These are phyloP conservation scores for Maniola jurtina DNA, from an alignment of 1,140 invertebrate species.

Conservation along the genomic window DNA sequence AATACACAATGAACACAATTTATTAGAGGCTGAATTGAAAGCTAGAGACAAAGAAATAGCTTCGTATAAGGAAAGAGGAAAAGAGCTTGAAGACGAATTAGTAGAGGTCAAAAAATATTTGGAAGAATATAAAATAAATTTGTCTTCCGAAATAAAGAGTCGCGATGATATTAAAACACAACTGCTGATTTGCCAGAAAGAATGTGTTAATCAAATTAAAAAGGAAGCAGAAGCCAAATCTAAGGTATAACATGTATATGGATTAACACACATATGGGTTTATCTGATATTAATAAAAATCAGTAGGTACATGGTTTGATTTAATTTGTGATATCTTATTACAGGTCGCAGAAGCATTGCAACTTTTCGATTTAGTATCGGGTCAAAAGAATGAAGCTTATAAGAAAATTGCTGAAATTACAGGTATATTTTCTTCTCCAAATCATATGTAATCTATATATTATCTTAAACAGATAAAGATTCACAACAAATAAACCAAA, in stretches of 20 bases:
- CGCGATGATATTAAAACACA: constrained; percentile 54
- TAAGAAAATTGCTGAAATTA: constrained; percentile 52
- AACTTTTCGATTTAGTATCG: constrained; percentile 62
- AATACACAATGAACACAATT: constrained; percentile 50
- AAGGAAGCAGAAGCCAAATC: constrained; percentile 67
- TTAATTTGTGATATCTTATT: constrained; percentile 15
- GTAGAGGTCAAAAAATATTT: constrained; percentile 50
- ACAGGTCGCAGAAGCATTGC: constrained; percentile 70
- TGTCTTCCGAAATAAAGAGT: constrained; percentile 52
- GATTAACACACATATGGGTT: too few species aligned
- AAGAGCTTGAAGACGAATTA: constrained; percentile 58
- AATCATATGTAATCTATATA: too few species aligned
- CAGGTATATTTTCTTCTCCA: constrained; percentile 36
- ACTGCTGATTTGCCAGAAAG: constrained; percentile 48
- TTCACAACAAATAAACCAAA: too few species aligned
- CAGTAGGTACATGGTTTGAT: too few species aligned
- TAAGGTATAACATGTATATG: constrained; percentile 44
- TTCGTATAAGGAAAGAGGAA: constrained; percentile 61
- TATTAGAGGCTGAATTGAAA: constrained; percentile 52
- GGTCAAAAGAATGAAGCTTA: constrained; percentile 61
- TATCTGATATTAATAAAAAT: too few species aligned
- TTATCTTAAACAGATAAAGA: too few species aligned
- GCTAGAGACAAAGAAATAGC: constrained; percentile 54
- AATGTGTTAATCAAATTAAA: constrained; percentile 50
- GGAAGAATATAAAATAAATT: constrained; percentile 57